Conservation (phyloP, 2,797 vertebrate species). For the Stomatorhinus walkeri region DNA sequence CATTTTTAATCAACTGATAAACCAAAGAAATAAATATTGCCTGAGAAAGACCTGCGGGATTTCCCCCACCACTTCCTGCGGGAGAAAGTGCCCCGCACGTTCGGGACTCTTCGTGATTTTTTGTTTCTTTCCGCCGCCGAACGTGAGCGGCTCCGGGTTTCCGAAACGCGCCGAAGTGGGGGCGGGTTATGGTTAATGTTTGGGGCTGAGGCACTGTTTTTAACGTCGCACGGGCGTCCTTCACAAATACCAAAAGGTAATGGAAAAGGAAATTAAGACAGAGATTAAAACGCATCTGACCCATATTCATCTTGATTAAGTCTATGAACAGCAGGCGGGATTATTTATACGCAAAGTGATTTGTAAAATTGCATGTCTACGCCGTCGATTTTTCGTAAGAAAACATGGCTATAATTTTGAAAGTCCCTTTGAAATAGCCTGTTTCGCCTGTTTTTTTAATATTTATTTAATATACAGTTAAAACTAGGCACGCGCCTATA, state of each 20-base stretch:
- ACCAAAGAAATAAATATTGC: slow-evolving; percentile 3
- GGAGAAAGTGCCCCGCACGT: slow-evolving; percentile 22
- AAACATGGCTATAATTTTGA: neutral
- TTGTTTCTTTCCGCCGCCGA: slow-evolving; percentile 13
- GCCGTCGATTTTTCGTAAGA: neutral
- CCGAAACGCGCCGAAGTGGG: slow-evolving; percentile 20
- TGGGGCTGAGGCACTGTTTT: slow-evolving; percentile 16
- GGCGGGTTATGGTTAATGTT: neutral
- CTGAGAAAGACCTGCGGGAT: slow-evolving; percentile 23
- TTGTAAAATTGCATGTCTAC: slow-evolving; percentile 13
- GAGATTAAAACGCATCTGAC: slow-evolving; percentile 51
- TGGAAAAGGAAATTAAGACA: slow-evolving; percentile 42
- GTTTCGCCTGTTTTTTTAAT: neutral
- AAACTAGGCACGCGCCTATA: neutral
- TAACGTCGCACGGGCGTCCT: slow-evolving; percentile 39
- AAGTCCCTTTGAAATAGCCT: neutral
- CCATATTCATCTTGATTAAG: slow-evolving; percentile 46
- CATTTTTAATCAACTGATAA: neutral
- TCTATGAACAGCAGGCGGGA: slow-evolving; percentile 25
- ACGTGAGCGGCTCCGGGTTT: slow-evolving; percentile 23
- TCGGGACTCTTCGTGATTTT: slow-evolving; percentile 22
- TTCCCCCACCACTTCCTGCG: slow-evolving; percentile 24
- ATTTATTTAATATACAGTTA: neutral
- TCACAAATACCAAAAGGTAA: slow-evolving; percentile 34
- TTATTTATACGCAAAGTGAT: slow-evolving; percentile 18